These are phyloP conservation scores for Byasa hedistus DNA, from an alignment of 2,888 invertebrate genomes.

Conservation along the genomic window DNA sequence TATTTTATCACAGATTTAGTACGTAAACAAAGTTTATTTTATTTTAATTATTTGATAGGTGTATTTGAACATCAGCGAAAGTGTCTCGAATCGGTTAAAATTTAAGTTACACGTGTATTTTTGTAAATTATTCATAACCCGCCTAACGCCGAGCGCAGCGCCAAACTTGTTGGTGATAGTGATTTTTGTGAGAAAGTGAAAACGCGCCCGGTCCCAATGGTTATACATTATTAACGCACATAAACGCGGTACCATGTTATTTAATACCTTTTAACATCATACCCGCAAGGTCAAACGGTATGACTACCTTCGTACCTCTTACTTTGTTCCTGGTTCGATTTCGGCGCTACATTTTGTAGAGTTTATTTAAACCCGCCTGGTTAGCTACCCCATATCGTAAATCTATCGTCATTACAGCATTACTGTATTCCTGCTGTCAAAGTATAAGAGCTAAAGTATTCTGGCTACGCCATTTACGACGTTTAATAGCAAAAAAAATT, in stretches of 20 bases:
- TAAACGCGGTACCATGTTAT: background rate
- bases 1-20: too few relatives aligned
- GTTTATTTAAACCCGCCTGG: too few relatives aligned
- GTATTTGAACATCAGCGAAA: constrained; percentile 9
- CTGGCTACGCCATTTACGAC: too few relatives aligned
- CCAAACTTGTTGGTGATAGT: constrained; percentile 14
- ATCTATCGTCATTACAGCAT: too few relatives aligned
- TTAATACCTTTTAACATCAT: background rate
- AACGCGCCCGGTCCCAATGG: constrained; percentile 4
- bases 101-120: constrained; percentile 10
- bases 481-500: background rate
- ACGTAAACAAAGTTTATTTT: too few relatives aligned
- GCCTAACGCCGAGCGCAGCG: constrained; percentile 26
- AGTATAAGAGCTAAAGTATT: too few relatives aligned
- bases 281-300: background rate
- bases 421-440: too few relatives aligned
- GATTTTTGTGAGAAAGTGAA: constrained; percentile 16
- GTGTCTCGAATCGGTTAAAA: constrained; percentile 19
- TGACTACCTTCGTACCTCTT: background rate
- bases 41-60: too few relatives aligned
- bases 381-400: too few relatives aligned
- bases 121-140: constrained; percentile 21
- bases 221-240: constrained; percentile 11
- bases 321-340: background rate
- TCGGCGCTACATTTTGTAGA: background rate